Evolutionary conservation across 2,888 invertebrate species (phyloP).

Genomic region (Eupithecia centaureata): DNA sequence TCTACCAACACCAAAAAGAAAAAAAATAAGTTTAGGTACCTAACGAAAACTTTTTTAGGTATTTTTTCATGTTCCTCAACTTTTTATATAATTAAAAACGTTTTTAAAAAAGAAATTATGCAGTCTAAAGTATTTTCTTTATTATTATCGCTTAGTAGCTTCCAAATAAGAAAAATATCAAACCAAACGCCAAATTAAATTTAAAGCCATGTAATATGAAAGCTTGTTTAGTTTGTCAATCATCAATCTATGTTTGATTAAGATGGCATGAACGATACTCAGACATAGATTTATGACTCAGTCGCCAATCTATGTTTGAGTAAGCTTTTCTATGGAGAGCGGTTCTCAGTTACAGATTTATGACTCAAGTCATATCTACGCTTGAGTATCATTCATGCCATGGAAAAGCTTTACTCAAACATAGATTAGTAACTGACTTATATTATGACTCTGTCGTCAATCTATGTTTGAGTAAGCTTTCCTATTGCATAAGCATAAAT

Average conservation of each 20-base stretch:
- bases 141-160: not conserved
- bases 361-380: too few relatives aligned
- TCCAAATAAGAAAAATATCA: not conserved
- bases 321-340: not conserved
- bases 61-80: not conserved
- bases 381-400: too few relatives aligned
- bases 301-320: not conserved
- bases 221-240: too few relatives aligned
- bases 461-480: not conserved
- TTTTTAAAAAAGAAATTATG: not conserved
- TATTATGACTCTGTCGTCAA: not conserved
- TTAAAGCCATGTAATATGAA: not conserved
- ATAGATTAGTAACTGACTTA: too few relatives aligned
- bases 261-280: too few relatives aligned
- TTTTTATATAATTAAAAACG: not conserved
- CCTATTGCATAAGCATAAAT: not conserved
- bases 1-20: conserved; percentile 5
- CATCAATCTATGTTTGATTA: not conserved
- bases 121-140: not conserved
- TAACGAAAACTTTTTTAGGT: too few relatives aligned
- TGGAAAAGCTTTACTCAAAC: too few relatives aligned
- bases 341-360: too few relatives aligned
- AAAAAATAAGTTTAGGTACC: not conserved
- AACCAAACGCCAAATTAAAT: not conserved
- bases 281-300: not conserved